Base-by-base conservation (phyloP, 1,140 invertebrate genomes). In the Caenorhabditis remanei region DNA sequence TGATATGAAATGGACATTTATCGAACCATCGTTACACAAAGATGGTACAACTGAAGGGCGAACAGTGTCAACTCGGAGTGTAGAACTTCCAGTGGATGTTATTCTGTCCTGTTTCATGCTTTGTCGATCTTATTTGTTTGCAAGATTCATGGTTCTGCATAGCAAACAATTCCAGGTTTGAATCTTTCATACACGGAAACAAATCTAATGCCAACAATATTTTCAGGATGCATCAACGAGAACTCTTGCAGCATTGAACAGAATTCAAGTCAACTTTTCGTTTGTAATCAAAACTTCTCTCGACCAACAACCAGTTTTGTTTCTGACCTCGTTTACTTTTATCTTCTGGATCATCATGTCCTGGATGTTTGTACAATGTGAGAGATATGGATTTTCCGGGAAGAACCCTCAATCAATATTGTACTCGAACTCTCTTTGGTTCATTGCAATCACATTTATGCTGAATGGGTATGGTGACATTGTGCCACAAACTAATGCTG, bases 271-370 rank as follows among this genome's bases (percentile, higher is more conserved):
- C 9, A 98, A 99, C 94, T 99, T 98, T 50, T 95, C 96, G 92
- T 99, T 99, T 94, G 97, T 99, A 91, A 95, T 99, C 92, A 99
- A 99, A 94, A 99, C 98, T 79, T 94, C 99, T 89, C 99, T 99
- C 97, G 91, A 92, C 85, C 90, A 93, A 88, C 87, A 88, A 50
- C 91, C 91, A 14, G 88, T 92, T 19, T 40, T 91, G 0, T 93
- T 91, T 43, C 87, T 92, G 6, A 92, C 90, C 16, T 65, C 90
- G 2, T 92, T 92, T 71, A 89, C 93, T 6, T 53, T 92, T 32
- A 87, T 88, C 40, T 92, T 92, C 71, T 92, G 91, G 91, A 53
- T 92, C 0, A 87, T 88, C 19, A 91, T 88, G 50, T 89, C 92
- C 6, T 92, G 92, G 92, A 90, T 89, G 32, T 92, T 92, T 82